Evolutionary conservation across 1,140 invertebrate species (phyloP).

Genomic region (Leptestheria dahalacensis): DNA sequence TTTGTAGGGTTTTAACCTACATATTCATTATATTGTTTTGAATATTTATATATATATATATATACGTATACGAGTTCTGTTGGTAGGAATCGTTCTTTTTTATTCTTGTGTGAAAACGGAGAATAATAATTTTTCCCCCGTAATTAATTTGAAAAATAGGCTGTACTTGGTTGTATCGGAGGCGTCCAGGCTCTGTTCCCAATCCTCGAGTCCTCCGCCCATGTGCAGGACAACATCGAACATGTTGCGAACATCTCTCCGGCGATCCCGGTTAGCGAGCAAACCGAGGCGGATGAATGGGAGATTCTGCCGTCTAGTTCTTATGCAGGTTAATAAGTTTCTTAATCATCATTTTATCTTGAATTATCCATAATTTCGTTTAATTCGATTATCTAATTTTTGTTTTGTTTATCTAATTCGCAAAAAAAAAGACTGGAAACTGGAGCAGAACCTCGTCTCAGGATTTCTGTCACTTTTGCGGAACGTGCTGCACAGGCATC

Average conservation of each 20-base stretch:
- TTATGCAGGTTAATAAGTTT: slow-evolving; percentile 28
- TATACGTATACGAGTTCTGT: too few species aligned
- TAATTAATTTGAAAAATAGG: slow-evolving; percentile 26
- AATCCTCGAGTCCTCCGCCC: slow-evolving; percentile 35
- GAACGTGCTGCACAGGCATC: slow-evolving; percentile 37
- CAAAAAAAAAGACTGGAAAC: slow-evolving; percentile 40
- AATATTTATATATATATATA: too few species aligned
- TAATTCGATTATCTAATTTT: too few species aligned
- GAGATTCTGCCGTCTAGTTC: slow-evolving; percentile 38
- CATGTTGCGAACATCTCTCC: slow-evolving; percentile 15
- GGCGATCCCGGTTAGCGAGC: slow-evolving; percentile 11
- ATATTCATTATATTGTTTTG: too few species aligned
- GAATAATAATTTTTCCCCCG: slow-evolving; percentile 4
- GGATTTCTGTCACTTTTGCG: slow-evolving; percentile 41
- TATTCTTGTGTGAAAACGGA: too few species aligned
- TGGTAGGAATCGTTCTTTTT: too few species aligned
- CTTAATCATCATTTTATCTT: slow-evolving; percentile 14
- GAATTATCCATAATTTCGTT: not conserved
- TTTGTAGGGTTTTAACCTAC: too few species aligned
- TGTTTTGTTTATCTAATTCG: too few species aligned
- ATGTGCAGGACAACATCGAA: slow-evolving; percentile 17
- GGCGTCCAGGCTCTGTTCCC: slow-evolving; percentile 43
- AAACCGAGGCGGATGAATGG: slow-evolving; percentile 33
- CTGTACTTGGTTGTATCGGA: slow-evolving; percentile 40
- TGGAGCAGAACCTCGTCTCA: slow-evolving; percentile 44